Percentiles rank a stretch among this genome's conserved stretches.
Evolutionary conservation across 2,113 vertebrate species (phyloP).

Genomic region (Sciurus niger): DNA sequence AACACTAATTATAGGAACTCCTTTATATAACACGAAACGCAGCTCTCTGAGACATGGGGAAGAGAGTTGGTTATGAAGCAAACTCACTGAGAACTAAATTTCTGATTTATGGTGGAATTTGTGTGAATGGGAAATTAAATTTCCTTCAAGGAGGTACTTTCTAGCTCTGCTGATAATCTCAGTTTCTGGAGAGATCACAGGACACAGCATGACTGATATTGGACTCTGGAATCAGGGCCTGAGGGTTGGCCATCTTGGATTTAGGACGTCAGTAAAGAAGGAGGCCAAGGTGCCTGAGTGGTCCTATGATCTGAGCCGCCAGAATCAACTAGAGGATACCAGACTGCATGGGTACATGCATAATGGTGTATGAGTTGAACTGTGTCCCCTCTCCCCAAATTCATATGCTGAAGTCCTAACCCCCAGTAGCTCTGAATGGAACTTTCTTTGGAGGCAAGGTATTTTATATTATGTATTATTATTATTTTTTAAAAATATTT

Average conservation of each 20-base stretch:
- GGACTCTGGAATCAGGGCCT: not conserved
- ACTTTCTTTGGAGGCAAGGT: no score
- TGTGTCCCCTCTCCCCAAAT: no score
- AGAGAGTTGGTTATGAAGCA: not conserved
- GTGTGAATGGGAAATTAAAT: not conserved
- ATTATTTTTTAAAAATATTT: no score
- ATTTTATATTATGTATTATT: no score
- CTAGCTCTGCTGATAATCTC: not conserved
- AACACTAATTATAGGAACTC: conserved; percentile 76
- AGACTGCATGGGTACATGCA: no score
- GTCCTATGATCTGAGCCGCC: not conserved
- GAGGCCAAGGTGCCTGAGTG: not conserved
- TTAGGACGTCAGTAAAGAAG: not conserved
- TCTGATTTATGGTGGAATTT: not conserved
- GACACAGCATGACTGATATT: not conserved
- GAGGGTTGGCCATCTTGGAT: not conserved
- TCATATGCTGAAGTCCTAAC: no score
- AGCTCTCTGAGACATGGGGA: not conserved
- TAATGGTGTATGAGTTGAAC: no score
- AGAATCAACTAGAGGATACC: not conserved
- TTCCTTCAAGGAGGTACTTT: not conserved
- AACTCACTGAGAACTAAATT: not conserved
- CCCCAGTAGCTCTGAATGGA: no score
- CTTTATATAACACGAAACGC: conserved; percentile 73
- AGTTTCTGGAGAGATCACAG: not conserved